phyloP scores from a whole-genome alignment of 2,113 vertebrate species.

The Rhea americana region DNA sequence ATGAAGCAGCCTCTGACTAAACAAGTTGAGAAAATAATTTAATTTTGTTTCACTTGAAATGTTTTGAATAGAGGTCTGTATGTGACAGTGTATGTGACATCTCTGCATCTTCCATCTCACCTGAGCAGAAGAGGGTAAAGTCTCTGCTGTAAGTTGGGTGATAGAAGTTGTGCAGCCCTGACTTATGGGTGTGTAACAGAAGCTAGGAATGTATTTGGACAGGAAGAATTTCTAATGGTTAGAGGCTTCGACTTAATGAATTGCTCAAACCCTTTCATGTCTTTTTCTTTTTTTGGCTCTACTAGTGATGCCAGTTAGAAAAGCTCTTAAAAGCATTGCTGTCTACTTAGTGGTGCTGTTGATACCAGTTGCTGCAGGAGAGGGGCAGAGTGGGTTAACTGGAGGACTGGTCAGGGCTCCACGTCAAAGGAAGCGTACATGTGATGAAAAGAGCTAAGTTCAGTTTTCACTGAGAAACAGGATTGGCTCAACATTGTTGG shows the following conservation, averaged over 20 bases:
- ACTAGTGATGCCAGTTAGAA: neutral
- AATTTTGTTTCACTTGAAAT: neutral
- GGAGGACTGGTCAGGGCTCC: neutral
- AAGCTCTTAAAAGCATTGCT: neutral
- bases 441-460: conserved; percentile 17
- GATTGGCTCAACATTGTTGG: neutral
- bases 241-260: conserved; percentile 32
- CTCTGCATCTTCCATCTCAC: neutral
- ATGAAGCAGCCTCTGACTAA: conserved; percentile 40
- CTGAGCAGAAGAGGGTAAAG: conserved; percentile 19
- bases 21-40: conserved; percentile 15
- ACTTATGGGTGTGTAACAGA: neutral
- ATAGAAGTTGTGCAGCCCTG: neutral
- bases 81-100: conserved; percentile 1
- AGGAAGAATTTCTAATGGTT: conserved; percentile 21
- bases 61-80: conserved; percentile 11
- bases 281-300: neutral
- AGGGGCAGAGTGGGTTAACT: neutral
- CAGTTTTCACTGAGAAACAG: neutral
- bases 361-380: conserved; percentile 7
- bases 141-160: conserved; percentile 19
- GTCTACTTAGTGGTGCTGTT: conserved; percentile 15
- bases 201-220: neutral
- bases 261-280: neutral
- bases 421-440: neutral